Percentiles rank a stretch among this genome's conserved stretches.
These are phyloP conservation scores for Stegostoma tigrinum DNA, from an alignment of 2,113 vertebrate genomes.

Conservation along the genomic window DNA sequence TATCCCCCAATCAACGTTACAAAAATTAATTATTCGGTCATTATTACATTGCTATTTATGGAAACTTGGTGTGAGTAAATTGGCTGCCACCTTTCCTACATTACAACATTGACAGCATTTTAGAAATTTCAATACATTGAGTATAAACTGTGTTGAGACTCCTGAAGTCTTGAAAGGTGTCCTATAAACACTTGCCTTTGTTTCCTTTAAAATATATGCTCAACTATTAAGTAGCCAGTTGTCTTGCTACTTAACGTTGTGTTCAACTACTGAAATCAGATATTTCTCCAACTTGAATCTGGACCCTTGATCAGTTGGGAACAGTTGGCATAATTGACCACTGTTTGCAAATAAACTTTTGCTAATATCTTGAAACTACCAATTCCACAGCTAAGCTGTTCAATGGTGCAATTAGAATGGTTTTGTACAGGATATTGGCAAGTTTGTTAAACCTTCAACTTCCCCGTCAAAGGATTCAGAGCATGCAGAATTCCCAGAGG, in stretches of 20 bases:
- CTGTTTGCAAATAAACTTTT: neutral
- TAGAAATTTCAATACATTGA: too few relatives aligned
- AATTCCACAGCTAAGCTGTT: neutral
- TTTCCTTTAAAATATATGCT: too few relatives aligned
- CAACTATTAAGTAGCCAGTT: neutral
- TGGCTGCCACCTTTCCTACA: neutral
- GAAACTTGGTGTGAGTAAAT: neutral
- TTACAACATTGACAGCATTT: too few relatives aligned
- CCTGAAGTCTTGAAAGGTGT: too few relatives aligned
- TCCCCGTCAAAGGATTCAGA: neutral
- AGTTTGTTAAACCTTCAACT: neutral
- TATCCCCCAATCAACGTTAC: neutral
- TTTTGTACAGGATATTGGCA: neutral
- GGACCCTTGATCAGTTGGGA: neutral
- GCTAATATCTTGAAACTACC: neutral
- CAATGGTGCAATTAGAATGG: neutral
- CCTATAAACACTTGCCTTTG: too few relatives aligned
- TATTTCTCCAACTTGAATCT: neutral
- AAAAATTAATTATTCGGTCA: neutral
- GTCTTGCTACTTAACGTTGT: neutral
- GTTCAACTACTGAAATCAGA: neutral
- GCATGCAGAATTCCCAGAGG: neutral
- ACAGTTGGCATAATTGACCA: neutral
- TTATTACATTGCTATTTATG: neutral
- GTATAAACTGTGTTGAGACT: too few relatives aligned